Conservation (phyloP, 1,140 invertebrate genomes). For the Eufriesea mexicana region DNA sequence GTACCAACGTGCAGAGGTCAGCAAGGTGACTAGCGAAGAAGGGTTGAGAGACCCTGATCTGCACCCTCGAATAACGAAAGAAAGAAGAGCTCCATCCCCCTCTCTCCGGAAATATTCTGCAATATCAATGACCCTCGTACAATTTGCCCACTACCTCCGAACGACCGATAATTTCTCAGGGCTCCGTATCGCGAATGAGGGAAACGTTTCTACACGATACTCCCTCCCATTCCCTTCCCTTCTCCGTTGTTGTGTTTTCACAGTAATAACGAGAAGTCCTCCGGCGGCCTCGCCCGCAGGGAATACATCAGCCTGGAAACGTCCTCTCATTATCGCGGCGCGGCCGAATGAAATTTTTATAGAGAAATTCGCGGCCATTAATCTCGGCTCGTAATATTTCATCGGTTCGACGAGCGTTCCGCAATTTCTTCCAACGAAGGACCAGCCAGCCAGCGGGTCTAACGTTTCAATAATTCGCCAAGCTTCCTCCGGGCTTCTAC, state of each 20-base stretch:
- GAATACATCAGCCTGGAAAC: neutral
- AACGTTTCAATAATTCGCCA: constrained; percentile 35
- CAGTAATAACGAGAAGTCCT: neutral
- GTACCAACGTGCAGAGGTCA: no score
- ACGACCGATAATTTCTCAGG: constrained; percentile 6
- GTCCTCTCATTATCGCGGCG: neutral
- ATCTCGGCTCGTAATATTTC: constrained; percentile 33
- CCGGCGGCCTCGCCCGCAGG: neutral
- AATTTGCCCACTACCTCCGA: neutral
- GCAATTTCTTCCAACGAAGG: constrained; percentile 16
- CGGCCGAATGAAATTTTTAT: constrained; percentile 33
- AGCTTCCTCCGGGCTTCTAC: neutral
- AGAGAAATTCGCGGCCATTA: constrained; percentile 36
- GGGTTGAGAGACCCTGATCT: neutral
- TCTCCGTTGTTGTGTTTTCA: neutral
- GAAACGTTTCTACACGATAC: neutral
- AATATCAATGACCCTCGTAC: neutral
- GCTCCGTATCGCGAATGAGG: neutral
- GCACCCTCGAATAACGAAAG: neutral
- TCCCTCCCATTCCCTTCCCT: no score
- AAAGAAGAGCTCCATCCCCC: accelerated
- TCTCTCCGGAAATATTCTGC: neutral
- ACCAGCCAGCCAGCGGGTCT: neutral
- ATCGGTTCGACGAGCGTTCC: constrained; percentile 1
- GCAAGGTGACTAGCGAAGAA: no score